Base-by-base conservation (phyloP, 92 coral and sea anemone genomes). In the Epizoanthus fatuus region DNA sequence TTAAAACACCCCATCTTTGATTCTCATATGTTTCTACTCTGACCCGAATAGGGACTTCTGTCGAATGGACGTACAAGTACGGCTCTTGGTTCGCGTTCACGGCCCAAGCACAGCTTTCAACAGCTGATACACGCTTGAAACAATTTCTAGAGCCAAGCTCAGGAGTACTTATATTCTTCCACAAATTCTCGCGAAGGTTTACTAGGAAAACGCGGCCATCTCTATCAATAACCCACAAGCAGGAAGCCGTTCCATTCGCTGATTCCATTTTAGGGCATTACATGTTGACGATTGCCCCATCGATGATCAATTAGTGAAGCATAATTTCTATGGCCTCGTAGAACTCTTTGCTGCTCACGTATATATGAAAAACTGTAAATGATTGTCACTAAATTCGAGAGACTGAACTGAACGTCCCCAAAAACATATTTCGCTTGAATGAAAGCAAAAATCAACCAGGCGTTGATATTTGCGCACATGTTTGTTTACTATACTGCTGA, bases 61-160 rank as follows among this genome's bases (percentile, higher is more conserved):
- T 91, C 5, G 95, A 65, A 17, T 93, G 96, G 17, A 97, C 99
- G 62, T 91, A 97, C 71, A 97, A 63, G 69, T 94, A 93, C 0
- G 96, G 95, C 37, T 93, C 93, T 62, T 97, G 99, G 83, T 93
- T 96, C 12, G 98, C 97, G 22, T 93, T 96, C n/a, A 97, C 92
- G 25, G 99, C 98, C 96, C 98, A 97, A 8, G 99, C 99, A 95
- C 99, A 97, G 14, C 87, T 67, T 52, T 86, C 91, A 3, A 92
- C 97, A 0, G 99, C 97, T 44, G 97, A 93, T 52, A 97, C 80
- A 32, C 99, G 95, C 78, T 97, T 97, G 72, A 97, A 94, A 86
- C 96, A 94, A 83, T 94, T 94, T 60, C 98, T 87, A 1, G 98
- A 94, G 38, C 95, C 93, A 62, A 94, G 95, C 39, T 87, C 80